Evolutionary conservation across 2,797 vertebrate genomes (phyloP).

Genomic region (Sebastes steindachneri): DNA sequence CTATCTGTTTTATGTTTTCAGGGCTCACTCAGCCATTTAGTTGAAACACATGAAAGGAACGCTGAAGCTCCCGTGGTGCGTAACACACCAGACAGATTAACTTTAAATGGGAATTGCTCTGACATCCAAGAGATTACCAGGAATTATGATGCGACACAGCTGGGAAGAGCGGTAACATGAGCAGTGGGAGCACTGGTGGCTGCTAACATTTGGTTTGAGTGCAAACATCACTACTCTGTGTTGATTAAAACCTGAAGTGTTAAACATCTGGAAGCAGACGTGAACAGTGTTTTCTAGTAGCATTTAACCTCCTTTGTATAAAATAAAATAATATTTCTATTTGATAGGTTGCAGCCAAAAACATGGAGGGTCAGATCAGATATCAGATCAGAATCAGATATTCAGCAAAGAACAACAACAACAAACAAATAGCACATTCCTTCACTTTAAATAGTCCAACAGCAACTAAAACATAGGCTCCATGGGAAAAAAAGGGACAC

Average conservation of each 20-base stretch:
- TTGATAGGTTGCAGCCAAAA: not conserved
- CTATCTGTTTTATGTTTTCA: constrained; percentile 46
- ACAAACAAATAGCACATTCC: not conserved
- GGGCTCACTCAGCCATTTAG: constrained; percentile 52
- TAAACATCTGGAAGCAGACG: not conserved
- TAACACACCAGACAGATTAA: constrained; percentile 51
- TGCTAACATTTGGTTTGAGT: not conserved
- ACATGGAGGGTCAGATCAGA: not conserved
- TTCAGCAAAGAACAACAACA: not conserved
- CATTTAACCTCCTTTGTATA: not conserved
- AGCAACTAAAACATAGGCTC: not conserved
- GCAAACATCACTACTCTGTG: not conserved
- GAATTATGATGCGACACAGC: constrained; percentile 35
- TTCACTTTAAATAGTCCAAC: not conserved
- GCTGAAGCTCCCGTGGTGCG: constrained; percentile 17
- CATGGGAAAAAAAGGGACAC: not conserved
- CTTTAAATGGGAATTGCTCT: constrained; percentile 47
- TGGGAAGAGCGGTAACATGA: not conserved
- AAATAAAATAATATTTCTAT: not conserved
- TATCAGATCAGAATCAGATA: not conserved
- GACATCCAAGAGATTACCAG: constrained; percentile 49
- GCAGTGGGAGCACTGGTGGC: not conserved
- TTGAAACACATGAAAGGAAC: constrained; percentile 40
- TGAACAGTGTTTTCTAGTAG: not conserved
- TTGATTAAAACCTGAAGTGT: not conserved